phyloP scores from a whole-genome alignment of 2,797 vertebrate species.

The Neomorphus geoffroyi region DNA sequence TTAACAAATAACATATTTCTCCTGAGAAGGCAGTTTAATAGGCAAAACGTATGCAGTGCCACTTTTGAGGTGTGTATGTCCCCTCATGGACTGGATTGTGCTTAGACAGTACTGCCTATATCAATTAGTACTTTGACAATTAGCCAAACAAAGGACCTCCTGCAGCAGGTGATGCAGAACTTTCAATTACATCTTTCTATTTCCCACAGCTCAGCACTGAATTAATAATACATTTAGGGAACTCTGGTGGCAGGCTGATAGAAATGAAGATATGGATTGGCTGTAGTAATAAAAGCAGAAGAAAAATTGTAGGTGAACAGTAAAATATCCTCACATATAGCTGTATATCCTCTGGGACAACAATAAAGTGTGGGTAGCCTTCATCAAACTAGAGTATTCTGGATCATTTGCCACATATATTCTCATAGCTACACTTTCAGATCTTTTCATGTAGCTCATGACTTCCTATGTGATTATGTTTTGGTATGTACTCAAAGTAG shows the following conservation, averaged over 20 bases:
- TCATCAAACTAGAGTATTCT: not conserved
- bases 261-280: conserved; percentile 7
- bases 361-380: not conserved
- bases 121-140: conserved; percentile 9
- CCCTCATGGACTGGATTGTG: not conserved
- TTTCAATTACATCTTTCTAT: conserved; percentile 17
- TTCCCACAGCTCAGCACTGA: not conserved
- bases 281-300: not conserved
- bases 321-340: not conserved
- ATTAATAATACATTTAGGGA: conserved; percentile 11
- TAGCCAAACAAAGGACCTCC: not conserved
- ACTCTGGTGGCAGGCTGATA: not conserved
- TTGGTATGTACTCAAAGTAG: not conserved
- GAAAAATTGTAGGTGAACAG: not conserved
- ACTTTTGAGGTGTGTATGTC: not conserved
- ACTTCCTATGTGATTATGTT: not conserved
- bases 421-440: not conserved
- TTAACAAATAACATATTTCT: not conserved
- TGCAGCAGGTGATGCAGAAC: conserved; percentile 8
- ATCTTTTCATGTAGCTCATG: not conserved
- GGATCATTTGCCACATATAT: not conserved
- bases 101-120: not conserved
- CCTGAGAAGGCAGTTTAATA: not conserved
- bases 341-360: not conserved
- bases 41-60: not conserved